These are phyloP conservation scores for Drosophila grimshawi DNA, from an alignment of 1,140 invertebrate species.

Conservation along the genomic window DNA sequence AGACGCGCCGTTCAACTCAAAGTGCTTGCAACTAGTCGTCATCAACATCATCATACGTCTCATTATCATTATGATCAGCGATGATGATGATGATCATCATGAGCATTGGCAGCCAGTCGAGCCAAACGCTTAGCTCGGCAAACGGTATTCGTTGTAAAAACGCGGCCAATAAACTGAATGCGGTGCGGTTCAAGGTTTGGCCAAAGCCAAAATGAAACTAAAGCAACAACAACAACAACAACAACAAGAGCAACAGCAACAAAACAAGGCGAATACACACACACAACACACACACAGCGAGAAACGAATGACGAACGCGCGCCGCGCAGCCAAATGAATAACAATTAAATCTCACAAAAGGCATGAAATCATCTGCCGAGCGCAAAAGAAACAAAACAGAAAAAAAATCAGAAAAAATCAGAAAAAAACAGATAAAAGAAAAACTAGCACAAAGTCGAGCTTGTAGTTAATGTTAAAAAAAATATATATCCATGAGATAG, in stretches of 20 bases:
- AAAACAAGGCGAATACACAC: conserved; percentile 32
- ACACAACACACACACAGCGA: too few species aligned
- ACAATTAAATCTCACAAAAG: conserved; percentile 80
- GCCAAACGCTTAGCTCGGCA: conserved; percentile 50
- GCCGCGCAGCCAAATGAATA: conserved; percentile 68
- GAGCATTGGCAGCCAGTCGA: conserved; percentile 25
- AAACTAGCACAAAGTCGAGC: conserved; percentile 42
- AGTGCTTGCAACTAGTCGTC: conserved; percentile 28
- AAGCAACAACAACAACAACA: conserved; percentile 43
- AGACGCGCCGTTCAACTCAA: conserved; percentile 15
- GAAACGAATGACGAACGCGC: conserved; percentile 51
- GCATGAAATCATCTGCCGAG: conserved; percentile 79
- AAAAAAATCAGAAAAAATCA: conserved; percentile 43
- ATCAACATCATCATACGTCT: not conserved
- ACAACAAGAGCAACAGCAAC: conserved; percentile 29
- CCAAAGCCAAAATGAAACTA: conserved; percentile 80
- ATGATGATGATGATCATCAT: conserved; percentile 21
- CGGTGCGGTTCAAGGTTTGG: conserved; percentile 83
- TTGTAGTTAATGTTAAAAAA: conserved; percentile 30
- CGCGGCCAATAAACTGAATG: conserved; percentile 83
- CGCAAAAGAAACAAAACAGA: conserved; percentile 41
- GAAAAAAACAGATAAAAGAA: conserved; percentile 2
- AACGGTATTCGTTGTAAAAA: conserved; percentile 84
- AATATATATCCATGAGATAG: conserved; percentile 42
- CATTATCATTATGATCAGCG: conserved; percentile 18